A percentile compares a stretch with the other conserved stretches of the same genome.
These are phyloP conservation scores for Phaethornis superciliosus DNA, from an alignment of 2,113 vertebrate species.

Conservation along the genomic window DNA sequence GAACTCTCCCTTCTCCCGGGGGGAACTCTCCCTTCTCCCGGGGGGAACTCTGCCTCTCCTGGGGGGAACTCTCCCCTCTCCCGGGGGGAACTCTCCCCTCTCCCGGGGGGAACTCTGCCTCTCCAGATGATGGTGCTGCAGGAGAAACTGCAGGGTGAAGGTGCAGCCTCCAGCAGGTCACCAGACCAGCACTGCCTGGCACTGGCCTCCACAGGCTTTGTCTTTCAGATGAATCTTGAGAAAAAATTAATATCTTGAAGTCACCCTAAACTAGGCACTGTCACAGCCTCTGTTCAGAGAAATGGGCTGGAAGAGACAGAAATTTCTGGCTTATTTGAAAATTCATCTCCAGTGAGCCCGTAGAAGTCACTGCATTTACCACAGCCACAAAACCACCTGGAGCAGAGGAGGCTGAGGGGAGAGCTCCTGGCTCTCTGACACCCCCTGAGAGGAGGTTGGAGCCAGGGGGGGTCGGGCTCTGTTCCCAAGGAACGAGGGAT, in stretches of 20 bases:
- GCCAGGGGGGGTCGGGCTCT: too few relatives aligned
- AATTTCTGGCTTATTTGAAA: background rate
- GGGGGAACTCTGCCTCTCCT: too few relatives aligned
- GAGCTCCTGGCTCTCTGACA: too few relatives aligned
- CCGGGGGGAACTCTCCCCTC: too few relatives aligned
- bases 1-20: too few relatives aligned
- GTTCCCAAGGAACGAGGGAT: too few relatives aligned
- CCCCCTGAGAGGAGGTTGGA: too few relatives aligned
- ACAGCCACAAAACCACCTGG: accelerated
- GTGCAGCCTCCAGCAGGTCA: background rate
- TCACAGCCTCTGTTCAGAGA: accelerated
- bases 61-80: too few relatives aligned
- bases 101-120: too few relatives aligned
- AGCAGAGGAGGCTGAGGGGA: too few relatives aligned
- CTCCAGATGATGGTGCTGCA: accelerated
- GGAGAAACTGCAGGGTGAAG: background rate
- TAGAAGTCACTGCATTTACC: accelerated
- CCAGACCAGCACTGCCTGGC: background rate
- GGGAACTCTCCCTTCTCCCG: too few relatives aligned
- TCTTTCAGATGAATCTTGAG: background rate
- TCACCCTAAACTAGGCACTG: background rate
- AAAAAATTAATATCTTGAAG: background rate
- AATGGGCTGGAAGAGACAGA: too few relatives aligned
- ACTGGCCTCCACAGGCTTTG: background rate
- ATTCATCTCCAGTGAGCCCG: background rate